Percentiles rank a stretch among this genome's conserved stretches.
Evolutionary conservation across 2,113 vertebrate species (phyloP).

Genomic region (Girardinichthys multiradiatus): DNA sequence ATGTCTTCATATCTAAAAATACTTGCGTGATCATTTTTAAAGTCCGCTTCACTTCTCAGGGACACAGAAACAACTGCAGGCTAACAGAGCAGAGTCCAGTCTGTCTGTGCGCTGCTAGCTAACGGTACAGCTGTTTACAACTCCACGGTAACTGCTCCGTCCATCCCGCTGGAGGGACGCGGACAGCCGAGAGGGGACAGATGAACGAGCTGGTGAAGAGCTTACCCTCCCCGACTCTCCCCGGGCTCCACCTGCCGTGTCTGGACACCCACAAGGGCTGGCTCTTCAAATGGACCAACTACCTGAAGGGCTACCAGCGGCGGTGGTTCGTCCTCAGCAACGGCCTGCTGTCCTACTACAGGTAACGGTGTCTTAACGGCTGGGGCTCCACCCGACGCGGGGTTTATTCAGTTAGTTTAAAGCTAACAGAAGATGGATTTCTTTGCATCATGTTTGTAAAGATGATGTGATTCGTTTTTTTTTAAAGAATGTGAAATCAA

Average conservation of each 20-base stretch:
- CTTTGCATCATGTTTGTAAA: neutral
- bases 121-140: constrained; percentile 47
- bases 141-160: constrained; percentile 20
- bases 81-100: constrained; percentile 21
- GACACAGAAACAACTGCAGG: constrained; percentile 48
- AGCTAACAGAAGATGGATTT: neutral
- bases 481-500: neutral
- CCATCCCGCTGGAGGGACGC: constrained; percentile 20
- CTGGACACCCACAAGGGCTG: constrained; percentile 85
- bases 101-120: constrained; percentile 29
- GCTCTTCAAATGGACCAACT: constrained; percentile 97
- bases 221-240: constrained; percentile 72
- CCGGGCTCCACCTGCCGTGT: constrained; percentile 62
- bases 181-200: neutral
- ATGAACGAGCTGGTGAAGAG: constrained; percentile 69
- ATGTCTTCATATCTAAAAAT: neutral
- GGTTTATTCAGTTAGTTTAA: neutral
- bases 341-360: constrained; percentile 94
- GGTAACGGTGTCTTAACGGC: constrained; percentile 68
- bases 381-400: neutral
- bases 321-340: constrained; percentile 96
- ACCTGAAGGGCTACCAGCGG: constrained; percentile 94
- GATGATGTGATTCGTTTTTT: neutral
- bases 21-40: constrained; percentile 2
- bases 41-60: neutral